Conservation (phyloP, 37 sponge, comb jelly and placozoan species). For the Petrosia ficiformis region DNA sequence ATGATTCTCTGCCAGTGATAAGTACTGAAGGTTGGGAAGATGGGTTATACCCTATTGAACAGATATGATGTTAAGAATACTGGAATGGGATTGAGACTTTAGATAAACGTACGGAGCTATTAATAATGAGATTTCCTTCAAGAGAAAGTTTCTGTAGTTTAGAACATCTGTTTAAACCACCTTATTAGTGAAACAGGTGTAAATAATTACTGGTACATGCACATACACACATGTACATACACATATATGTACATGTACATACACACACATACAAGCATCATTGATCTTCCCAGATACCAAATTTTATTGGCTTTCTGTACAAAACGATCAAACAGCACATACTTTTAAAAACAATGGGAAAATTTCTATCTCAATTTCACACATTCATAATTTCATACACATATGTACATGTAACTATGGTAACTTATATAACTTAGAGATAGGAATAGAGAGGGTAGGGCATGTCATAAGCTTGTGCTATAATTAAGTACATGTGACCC, state of each 20-base stretch:
- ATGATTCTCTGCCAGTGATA: conserved; percentile 63
- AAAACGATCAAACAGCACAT: too few relatives aligned
- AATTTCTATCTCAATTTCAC: too few relatives aligned
- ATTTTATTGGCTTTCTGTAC: too few relatives aligned
- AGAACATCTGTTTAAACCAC: conserved; percentile 8
- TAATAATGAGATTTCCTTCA: conserved; percentile 43
- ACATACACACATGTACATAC: too few relatives aligned
- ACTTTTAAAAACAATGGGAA: too few relatives aligned
- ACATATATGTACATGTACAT: not conserved
- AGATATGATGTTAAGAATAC: not conserved
- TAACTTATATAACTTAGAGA: too few relatives aligned
- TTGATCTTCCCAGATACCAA: too few relatives aligned
- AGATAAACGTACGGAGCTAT: conserved; percentile 14
- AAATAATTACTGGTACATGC: not conserved
- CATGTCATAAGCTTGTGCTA: not conserved
- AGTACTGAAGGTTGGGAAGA: conserved; percentile 10
- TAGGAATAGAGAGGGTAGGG: not conserved
- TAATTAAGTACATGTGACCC: not conserved
- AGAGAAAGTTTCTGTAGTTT: conserved; percentile 16
- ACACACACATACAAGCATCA: not conserved
- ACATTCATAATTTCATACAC: too few relatives aligned
- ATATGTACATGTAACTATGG: too few relatives aligned
- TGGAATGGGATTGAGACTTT: not conserved
- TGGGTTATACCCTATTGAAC: conserved; percentile 35
- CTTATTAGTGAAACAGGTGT: not conserved